A percentile compares a stretch with the other conserved stretches of the same genome.
Conservation (phyloP, 1,140 invertebrate species). For the Pseudomyrmex flavicornis region DNA sequence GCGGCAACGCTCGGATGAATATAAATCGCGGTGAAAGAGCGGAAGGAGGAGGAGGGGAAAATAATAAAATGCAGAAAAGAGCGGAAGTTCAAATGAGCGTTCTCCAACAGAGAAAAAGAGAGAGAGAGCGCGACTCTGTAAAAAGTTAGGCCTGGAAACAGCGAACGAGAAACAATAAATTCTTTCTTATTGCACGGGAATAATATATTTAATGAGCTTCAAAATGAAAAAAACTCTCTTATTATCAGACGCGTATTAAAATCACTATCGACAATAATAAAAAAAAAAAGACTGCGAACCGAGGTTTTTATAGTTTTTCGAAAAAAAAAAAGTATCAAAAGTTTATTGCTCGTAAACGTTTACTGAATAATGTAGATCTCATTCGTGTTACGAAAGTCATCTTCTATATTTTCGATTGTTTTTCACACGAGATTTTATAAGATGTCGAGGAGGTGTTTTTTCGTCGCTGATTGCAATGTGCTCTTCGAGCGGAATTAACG, state of each 20-base stretch:
- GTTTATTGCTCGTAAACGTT: too few relatives aligned
- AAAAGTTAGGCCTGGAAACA: not conserved
- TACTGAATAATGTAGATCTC: too few relatives aligned
- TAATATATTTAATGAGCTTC: slow-evolving; percentile 24
- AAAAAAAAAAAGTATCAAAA: too few relatives aligned
- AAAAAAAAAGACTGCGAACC: not conserved
- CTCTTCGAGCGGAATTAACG: not conserved
- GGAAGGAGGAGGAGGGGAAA: not conserved
- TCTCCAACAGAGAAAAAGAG: not conserved
- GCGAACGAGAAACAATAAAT: slow-evolving; percentile 27
- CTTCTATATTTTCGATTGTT: too few relatives aligned
- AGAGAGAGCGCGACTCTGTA: not conserved
- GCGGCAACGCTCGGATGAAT: not conserved
- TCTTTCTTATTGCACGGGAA: not conserved
- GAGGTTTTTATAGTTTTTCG: too few relatives aligned
- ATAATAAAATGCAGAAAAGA: not conserved
- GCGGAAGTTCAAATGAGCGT: not conserved
- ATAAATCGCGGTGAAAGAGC: not conserved
- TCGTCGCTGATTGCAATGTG: not conserved
- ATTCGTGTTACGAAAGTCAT: too few relatives aligned
- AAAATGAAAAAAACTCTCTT: not conserved
- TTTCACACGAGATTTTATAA: too few relatives aligned
- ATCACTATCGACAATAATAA: too few relatives aligned
- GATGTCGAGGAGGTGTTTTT: too few relatives aligned
- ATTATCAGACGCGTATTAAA: not conserved